Conservation (phyloP, 2,113 vertebrate genomes). For the Leucopsar rothschildi region DNA sequence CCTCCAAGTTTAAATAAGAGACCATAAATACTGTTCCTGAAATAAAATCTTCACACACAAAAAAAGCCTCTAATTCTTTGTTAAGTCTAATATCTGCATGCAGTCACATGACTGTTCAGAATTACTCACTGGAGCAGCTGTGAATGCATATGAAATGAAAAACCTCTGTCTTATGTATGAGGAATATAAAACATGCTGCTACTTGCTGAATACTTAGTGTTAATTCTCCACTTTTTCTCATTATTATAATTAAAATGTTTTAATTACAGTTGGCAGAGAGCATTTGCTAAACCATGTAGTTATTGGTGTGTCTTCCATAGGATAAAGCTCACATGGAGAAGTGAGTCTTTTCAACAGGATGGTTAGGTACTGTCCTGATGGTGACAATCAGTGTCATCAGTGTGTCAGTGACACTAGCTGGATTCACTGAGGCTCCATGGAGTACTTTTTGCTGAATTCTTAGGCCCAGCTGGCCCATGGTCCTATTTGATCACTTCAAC, state of each 20-base stretch:
- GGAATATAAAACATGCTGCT: conserved; percentile 10
- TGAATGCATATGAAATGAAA: neutral
- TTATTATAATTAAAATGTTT: neutral
- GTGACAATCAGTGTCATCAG: neutral
- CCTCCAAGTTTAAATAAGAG: conserved; percentile 29
- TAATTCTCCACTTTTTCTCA: neutral
- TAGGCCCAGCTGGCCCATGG: neutral
- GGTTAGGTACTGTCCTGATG: neutral
- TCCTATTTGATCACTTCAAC: neutral
- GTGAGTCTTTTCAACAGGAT: neutral
- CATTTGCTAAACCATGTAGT: neutral
- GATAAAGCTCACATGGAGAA: neutral
- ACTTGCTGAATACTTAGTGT: neutral
- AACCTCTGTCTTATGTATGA: neutral
- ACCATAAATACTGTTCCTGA: conserved; percentile 37
- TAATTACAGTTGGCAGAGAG: neutral
- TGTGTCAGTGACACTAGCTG: neutral
- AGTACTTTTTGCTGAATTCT: neutral
- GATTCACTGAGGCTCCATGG: neutral
- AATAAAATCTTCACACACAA: conserved; percentile 26
- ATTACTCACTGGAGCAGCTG: conserved; percentile 39
- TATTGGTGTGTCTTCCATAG: neutral
- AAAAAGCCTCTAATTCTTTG: neutral
- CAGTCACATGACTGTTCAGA: conserved; percentile 6
- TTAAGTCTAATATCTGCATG: conserved; percentile 3